These are phyloP conservation scores for Tetragnatha montana DNA, from an alignment of 2,888 invertebrate species.

Conservation along the genomic window DNA sequence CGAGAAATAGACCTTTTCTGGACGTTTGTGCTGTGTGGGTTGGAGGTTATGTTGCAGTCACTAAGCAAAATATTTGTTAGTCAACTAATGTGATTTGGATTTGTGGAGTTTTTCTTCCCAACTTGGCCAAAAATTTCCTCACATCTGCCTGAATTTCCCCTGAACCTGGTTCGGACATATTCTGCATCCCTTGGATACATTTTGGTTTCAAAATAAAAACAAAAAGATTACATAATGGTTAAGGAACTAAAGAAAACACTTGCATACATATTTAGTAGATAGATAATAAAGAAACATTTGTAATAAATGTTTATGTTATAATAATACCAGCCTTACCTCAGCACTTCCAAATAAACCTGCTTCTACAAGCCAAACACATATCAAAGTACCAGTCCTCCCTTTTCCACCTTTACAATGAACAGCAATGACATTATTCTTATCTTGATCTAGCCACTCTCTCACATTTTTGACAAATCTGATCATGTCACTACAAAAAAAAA, in stretches of 20 bases:
- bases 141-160: no score
- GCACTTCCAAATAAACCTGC: constrained; percentile 77
- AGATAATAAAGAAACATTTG: neutral
- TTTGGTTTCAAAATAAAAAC: neutral
- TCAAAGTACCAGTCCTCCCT: constrained; percentile 79
- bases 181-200: no score
- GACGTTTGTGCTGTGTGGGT: no score
- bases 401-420: constrained; percentile 80
- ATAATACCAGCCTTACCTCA: constrained; percentile 73
- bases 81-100: no score
- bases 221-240: neutral
- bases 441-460: constrained; percentile 76
- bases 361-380: constrained; percentile 78
- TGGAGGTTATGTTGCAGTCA: no score
- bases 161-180: no score
- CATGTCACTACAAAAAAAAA: constrained; percentile 76
- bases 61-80: no score
- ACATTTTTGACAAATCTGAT: constrained; percentile 77
- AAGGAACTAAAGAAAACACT: neutral
- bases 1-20: no score
- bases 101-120: no score
- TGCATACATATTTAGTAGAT: no score
- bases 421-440: constrained; percentile 77
- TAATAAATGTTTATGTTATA: neutral
- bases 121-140: no score